Base-by-base conservation (phyloP, 2,113 vertebrate species). In the Sakesphorus luctuosus region DNA sequence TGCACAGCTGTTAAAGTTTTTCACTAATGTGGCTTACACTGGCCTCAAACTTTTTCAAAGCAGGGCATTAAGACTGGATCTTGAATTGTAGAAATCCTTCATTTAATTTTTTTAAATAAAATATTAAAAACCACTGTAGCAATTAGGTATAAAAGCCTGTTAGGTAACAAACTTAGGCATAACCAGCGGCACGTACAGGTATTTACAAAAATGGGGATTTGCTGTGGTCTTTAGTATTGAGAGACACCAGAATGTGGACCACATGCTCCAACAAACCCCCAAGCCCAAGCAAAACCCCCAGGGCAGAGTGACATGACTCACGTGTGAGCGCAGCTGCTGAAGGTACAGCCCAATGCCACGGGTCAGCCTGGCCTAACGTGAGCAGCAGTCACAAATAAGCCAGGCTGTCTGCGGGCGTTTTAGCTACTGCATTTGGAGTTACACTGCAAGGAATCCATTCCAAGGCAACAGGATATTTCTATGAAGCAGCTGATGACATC, bases 121-220 rank as follows among this genome's bases (percentile, higher is more conserved):
- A 69, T 76, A 90, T 50, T 92, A 87, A 94, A 93, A 88, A 16
- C 9, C 85, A 86, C 65, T 63, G 1, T 76, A 93, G 85, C 33
- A 92, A 83, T 76, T 68, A 85, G 49, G 73, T 68, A 84, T 36
- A 90, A 95, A 90, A 94, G 26, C 67, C 50, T 17, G 13, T 78
- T 84, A 80, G 62, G 46, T 80, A 90, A 93, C 76, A 90, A 90
- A 92, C 50, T 80, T 38, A 84, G 75, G 43, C 76, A 63, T 78
- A 84, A 55, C 31, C 56, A 86, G 68, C 53, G 87, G 82, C 92
- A 88, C 52, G 29, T 35, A 83, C 23, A 75, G 38, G 36, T 96
- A 84, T 89, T 95, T 95, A 91, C 77, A 95, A 25, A 94, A 89
- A 94, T 49, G 53, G 13, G 38, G 28, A 61, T 56, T 90, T 79